Base-by-base conservation (phyloP, 1,140 invertebrate species). In the Leptinotarsa texana region DNA sequence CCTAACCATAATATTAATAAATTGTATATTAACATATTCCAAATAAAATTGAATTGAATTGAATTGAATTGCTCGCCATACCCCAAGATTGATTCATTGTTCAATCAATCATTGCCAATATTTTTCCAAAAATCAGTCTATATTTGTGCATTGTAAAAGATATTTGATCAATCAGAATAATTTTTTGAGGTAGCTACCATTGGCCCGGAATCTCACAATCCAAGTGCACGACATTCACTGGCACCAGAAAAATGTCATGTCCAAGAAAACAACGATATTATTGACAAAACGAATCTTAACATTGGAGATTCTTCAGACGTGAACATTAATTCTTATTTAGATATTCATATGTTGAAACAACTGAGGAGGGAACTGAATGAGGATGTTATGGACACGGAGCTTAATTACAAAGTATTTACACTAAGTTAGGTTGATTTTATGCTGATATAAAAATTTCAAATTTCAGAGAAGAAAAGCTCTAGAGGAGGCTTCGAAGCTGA, bases 361-460 rank as follows among this genome's bases (percentile, higher is more conserved):
- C 82, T 93, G 15, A 88, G 90, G 51, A 84, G 92, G 74, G 90
- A 92, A 81, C 84, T 93, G 8, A 90, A 92, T 79, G 87, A 89
- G 65, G 89, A 92, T 74, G 87, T 33, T 49, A 68, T 42, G 62
- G 51, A 71, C 24, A 24, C 24, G 27, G 65, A 47, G 57, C 57
- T 71, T 24, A 57, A 42, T 42, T 42, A 42, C 33, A 42, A 42
- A 42, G 33, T 42, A 42, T 42, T 42, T 42, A 42, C 33, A 42
- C 2, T 0, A 11, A 42, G 33, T 8, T 42, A 42, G 8, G 33
- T 51, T 70, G 0, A 77, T 57, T 69, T 68, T 6, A 42, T 42
- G 2, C 11, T 42, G 33, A 42, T 11, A 11, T 42, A 8, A 11
- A 42, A 63, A 33, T 70, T 73, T 79, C 74, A 21, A 73, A 76